Evolutionary conservation across 2,113 vertebrate species (phyloP).

Genomic region (Phodopus roborovskii): DNA sequence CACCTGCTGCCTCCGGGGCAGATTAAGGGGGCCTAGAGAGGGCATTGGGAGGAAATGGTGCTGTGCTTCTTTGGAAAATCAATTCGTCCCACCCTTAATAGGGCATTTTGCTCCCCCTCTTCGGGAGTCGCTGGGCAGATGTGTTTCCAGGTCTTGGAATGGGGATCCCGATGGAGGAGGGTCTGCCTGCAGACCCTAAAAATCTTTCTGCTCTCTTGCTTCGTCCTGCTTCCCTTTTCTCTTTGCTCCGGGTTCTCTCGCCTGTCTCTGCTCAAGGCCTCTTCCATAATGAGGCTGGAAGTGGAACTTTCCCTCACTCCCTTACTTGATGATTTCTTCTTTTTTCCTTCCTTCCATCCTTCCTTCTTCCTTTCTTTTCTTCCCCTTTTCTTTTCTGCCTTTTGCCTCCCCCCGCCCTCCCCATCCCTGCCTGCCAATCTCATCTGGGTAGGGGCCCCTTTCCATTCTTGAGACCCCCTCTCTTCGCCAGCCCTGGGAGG

Average conservation of each 20-base stretch:
- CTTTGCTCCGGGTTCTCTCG: background rate
- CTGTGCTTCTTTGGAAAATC: constrained; percentile 64
- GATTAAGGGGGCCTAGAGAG: constrained; percentile 48
- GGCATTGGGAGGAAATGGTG: constrained; percentile 60
- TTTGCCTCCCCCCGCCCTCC: constrained; percentile 1
- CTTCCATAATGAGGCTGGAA: constrained; percentile 57
- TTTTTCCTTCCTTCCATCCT: background rate
- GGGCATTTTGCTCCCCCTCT: constrained; percentile 13
- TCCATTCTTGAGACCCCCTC: constrained; percentile 39
- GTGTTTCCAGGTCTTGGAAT: constrained; percentile 12
- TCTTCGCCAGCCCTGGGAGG: constrained; percentile 48
- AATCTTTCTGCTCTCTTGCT: background rate
- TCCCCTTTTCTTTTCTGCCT: constrained; percentile 46
- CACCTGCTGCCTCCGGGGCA: constrained; percentile 69
- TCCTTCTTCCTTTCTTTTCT: too few species aligned
- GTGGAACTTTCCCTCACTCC: constrained; percentile 74
- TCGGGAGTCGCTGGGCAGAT: background rate
- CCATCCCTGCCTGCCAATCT: constrained; percentile 70
- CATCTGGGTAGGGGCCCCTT: constrained; percentile 58
- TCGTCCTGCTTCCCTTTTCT: background rate
- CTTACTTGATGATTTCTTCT: constrained; percentile 69
- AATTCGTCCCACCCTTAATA: constrained; percentile 55
- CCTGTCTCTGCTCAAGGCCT: background rate
- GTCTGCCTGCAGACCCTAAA: background rate
- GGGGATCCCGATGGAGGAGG: background rate